Base-by-base conservation (phyloP, 2,888 invertebrate genomes). In the Netelia fuscicornis region DNA sequence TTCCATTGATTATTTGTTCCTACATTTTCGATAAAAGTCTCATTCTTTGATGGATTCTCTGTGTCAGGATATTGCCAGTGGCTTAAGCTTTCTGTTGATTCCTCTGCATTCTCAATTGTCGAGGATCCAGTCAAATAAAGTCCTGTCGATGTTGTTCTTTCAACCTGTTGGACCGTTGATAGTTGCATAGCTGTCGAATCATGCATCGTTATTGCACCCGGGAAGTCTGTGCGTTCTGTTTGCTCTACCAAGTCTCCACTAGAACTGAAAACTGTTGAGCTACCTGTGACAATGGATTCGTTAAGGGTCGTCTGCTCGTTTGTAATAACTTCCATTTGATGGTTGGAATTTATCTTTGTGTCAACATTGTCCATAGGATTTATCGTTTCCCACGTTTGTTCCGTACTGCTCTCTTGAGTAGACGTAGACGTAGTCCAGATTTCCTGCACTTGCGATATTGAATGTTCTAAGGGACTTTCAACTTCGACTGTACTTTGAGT, bases 401-500 rank as follows among this genome's bases (percentile, higher is more conserved):
- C 20, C 10, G 8, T 58, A 1, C 2, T 62, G 5, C 44, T 42
- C 0, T 44, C n/a, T 60, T 64, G 30, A 1, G 23, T 1, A 9
- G 76, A 5, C 37, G 3, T 54, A 1, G 30, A 11, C 17, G 25
- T 30, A 17, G 48, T 44, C 10, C 44, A 44, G 5, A 20, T 58
- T 65, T 71, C 11, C 11, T 20, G 23, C 3, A 5, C 44, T 23
- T n/a, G n/a, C 6, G 42, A 42, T 2, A 2, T 71, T 3, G 2
- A 10, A 9, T 2, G 20, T 0, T 20, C 37, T 30, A 30, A n/a
- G 1, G 25, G 10, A 60, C 2, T 9, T n/a, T 67, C 2, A 0
- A 30, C 25, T 42, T 72, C 11, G 25, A 17, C 52, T 10, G 67
- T 67, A 58, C 60, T 72, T 42, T 48, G 44, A 3, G 37, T 37